Evolutionary conservation across 1,140 invertebrate genomes (phyloP).

Genomic region (Orchesella cincta): DNA sequence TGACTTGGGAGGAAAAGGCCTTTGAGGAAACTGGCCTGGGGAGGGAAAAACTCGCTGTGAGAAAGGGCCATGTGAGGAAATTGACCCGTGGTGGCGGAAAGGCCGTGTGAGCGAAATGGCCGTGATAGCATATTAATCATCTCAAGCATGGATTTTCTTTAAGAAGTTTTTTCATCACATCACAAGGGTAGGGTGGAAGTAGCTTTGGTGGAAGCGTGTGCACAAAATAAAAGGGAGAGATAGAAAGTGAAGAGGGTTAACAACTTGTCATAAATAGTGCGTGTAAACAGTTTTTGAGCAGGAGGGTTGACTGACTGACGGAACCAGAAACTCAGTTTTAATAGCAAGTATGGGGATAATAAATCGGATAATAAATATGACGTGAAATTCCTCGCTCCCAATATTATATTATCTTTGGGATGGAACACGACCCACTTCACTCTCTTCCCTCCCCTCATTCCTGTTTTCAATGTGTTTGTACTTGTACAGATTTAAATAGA

Average conservation of each 20-base stretch:
- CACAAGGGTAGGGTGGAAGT: background rate
- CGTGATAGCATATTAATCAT: background rate
- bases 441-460: background rate
- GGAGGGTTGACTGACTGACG: background rate
- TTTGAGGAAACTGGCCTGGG: too few relatives aligned
- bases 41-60: too few relatives aligned
- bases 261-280: constrained; percentile 7
- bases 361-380: background rate
- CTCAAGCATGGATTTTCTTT: background rate
- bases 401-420: background rate
- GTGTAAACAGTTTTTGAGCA: background rate
- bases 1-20: too few relatives aligned
- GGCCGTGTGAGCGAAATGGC: background rate
- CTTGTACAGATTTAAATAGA: background rate
- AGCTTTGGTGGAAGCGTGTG: background rate
- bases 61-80: too few relatives aligned
- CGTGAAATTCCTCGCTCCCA: background rate
- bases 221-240: background rate
- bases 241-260: background rate
- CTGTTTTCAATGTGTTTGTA: background rate
- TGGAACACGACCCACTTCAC: background rate
- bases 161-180: background rate
- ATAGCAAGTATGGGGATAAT: background rate
- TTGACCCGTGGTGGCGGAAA: background rate
- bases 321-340: background rate